Percentiles rank a stretch among this genome's conserved stretches.
phyloP scores from a whole-genome alignment of 1,140 invertebrate species.

The Solenopsis invicta region DNA sequence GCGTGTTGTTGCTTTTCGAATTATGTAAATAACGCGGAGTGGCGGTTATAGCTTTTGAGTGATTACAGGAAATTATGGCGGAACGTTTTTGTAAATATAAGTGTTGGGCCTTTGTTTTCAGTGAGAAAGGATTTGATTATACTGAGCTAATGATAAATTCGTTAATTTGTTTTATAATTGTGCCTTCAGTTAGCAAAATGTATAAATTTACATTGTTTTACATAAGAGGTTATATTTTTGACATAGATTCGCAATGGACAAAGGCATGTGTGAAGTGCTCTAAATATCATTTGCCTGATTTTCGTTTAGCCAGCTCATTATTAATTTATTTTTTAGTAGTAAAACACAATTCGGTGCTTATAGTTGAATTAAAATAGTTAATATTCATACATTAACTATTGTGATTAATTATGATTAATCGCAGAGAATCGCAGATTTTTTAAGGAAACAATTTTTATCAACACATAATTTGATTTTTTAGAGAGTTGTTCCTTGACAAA shows the following conservation, averaged over 20 bases:
- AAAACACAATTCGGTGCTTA: background rate
- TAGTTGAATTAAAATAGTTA: background rate
- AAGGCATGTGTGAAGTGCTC: background rate
- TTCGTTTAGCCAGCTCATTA: background rate
- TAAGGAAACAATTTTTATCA: background rate
- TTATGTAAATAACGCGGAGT: background rate
- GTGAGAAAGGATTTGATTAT: background rate
- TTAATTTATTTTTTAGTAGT: background rate
- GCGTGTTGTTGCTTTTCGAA: background rate
- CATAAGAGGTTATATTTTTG: background rate
- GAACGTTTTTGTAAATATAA: conserved; percentile 39
- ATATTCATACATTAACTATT: background rate
- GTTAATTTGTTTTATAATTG: background rate
- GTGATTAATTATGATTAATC: background rate
- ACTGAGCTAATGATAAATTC: background rate
- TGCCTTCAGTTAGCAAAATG: background rate
- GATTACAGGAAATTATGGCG: conserved; percentile 28
- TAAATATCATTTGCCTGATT: background rate
- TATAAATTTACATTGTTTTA: background rate
- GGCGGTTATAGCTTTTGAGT: conserved; percentile 5
- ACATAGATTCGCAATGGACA: background rate
- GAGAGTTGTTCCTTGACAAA: background rate
- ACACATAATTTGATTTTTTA: background rate
- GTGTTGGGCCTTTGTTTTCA: background rate
- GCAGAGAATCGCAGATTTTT: background rate